Conservation (phyloP, 2,113 vertebrate genomes). For the Amphiprion percula region DNA sequence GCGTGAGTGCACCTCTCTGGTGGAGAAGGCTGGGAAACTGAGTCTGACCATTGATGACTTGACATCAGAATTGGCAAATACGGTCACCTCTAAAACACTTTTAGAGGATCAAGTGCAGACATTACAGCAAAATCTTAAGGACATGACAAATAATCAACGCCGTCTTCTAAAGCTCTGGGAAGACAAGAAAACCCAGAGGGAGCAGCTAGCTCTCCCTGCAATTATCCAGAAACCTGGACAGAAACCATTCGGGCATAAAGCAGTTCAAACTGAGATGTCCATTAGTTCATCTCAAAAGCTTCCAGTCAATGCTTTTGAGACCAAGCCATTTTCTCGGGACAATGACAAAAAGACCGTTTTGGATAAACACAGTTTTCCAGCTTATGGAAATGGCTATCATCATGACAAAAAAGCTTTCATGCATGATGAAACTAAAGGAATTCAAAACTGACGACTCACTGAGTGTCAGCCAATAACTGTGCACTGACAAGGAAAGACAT, state of each 20-base stretch:
- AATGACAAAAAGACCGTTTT: slow-evolving; percentile 66
- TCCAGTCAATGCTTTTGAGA: slow-evolving; percentile 77
- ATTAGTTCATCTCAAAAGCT: slow-evolving; percentile 79
- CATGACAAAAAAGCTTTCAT: slow-evolving; percentile 73
- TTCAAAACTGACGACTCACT: slow-evolving; percentile 54
- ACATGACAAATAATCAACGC: slow-evolving; percentile 85
- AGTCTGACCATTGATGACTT: slow-evolving; percentile 81
- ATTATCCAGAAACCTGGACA: slow-evolving; percentile 72
- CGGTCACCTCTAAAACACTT: slow-evolving; percentile 82
- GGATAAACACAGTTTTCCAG: slow-evolving; percentile 74
- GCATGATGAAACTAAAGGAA: slow-evolving; percentile 69
- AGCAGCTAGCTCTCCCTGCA: slow-evolving; percentile 79
- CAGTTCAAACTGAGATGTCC: slow-evolving; percentile 85
- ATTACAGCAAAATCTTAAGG: slow-evolving; percentile 84
- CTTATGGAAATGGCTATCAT: slow-evolving; percentile 68
- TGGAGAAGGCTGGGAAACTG: slow-evolving; percentile 82
- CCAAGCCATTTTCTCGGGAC: slow-evolving; percentile 63
- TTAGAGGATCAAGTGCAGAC: slow-evolving; percentile 84
- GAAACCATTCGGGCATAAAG: slow-evolving; percentile 71
- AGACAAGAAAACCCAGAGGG: slow-evolving; percentile 82
- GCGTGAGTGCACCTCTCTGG: slow-evolving; percentile 75
- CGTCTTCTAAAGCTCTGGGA: slow-evolving; percentile 85
- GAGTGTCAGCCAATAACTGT: background rate
- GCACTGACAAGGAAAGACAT: background rate
- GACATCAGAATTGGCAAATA: slow-evolving; percentile 81